phyloP scores from a whole-genome alignment of 30 jellyfish, hydroid and myxozoan genomes.

The Cassiopea andromeda region DNA sequence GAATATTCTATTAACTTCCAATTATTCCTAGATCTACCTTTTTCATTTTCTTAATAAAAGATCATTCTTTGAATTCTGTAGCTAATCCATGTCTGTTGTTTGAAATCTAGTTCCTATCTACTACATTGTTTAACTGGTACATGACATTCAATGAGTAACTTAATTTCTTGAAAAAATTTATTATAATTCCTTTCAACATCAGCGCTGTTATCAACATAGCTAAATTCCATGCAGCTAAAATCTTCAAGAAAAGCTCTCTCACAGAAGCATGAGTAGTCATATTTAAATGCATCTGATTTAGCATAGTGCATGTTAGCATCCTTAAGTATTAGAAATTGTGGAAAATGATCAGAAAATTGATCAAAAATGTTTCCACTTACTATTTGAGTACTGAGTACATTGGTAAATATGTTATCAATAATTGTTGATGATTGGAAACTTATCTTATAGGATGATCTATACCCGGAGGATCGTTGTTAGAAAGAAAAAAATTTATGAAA shows the following conservation, averaged over 20 bases:
- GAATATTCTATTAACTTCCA: constrained; percentile 13
- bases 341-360: neutral
- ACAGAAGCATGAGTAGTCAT: neutral
- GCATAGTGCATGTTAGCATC: constrained; percentile 18
- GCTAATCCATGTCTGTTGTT: constrained; percentile 25
- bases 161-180: neutral
- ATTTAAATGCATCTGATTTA: constrained; percentile 1
- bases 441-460: constrained; percentile 32
- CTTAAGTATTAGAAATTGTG: constrained; percentile 34
- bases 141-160: constrained; percentile 12
- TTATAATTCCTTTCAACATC: constrained; percentile 33
- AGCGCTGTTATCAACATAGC: neutral
- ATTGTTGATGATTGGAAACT: neutral
- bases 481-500: constrained; percentile 5
- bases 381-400: neutral
- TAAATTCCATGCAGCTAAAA: neutral
- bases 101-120: constrained; percentile 22
- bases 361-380: constrained; percentile 47
- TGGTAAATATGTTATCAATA: constrained; percentile 34
- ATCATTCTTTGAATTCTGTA: constrained; percentile 23
- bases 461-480: constrained; percentile 11
- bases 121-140: neutral
- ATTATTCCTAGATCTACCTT: neutral
- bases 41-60: neutral
- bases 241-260: neutral